Evolutionary conservation across 2,888 invertebrate species (phyloP).

Genomic region (Troides helena): DNA sequence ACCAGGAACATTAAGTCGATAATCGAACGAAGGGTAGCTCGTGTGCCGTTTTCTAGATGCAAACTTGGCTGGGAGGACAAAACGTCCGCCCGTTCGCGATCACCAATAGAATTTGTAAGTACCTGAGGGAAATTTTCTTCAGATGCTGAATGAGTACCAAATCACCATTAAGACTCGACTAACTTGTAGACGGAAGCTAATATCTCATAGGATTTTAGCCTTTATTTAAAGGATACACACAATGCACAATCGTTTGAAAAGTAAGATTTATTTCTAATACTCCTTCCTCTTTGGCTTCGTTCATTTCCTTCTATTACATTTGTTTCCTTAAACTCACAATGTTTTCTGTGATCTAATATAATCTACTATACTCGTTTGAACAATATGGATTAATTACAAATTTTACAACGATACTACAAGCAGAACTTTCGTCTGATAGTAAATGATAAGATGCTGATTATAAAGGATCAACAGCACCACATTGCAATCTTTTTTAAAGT

Average conservation of each 20-base stretch:
- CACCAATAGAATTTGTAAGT: slow-evolving; percentile 52
- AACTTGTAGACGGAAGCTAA: not conserved
- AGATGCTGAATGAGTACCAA: slow-evolving; percentile 22
- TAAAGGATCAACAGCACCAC: too few relatives aligned
- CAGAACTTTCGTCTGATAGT: too few relatives aligned
- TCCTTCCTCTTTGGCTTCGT: slow-evolving; percentile 3
- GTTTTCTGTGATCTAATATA: too few relatives aligned
- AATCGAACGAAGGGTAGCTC: slow-evolving; percentile 26
- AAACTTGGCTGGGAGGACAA: slow-evolving; percentile 44
- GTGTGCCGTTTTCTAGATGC: slow-evolving; percentile 43
- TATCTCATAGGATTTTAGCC: slow-evolving; percentile 12
- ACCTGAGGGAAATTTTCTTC: slow-evolving; percentile 41
- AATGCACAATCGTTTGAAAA: not conserved
- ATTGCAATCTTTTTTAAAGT: too few relatives aligned
- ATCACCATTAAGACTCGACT: not conserved
- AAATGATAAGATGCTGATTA: too few relatives aligned
- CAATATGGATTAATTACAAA: too few relatives aligned
- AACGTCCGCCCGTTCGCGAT: slow-evolving; percentile 44
- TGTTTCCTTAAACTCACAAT: slow-evolving; percentile 12
- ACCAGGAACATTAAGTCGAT: slow-evolving; percentile 34
- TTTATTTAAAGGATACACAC: slow-evolving; percentile 11
- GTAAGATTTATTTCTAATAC: not conserved
- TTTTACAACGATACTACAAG: too few relatives aligned
- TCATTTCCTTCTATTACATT: slow-evolving; percentile 20
- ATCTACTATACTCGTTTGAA: too few relatives aligned